These are phyloP conservation scores for Eurypyga helias DNA, from an alignment of 2,113 vertebrate species.

Conservation along the genomic window DNA sequence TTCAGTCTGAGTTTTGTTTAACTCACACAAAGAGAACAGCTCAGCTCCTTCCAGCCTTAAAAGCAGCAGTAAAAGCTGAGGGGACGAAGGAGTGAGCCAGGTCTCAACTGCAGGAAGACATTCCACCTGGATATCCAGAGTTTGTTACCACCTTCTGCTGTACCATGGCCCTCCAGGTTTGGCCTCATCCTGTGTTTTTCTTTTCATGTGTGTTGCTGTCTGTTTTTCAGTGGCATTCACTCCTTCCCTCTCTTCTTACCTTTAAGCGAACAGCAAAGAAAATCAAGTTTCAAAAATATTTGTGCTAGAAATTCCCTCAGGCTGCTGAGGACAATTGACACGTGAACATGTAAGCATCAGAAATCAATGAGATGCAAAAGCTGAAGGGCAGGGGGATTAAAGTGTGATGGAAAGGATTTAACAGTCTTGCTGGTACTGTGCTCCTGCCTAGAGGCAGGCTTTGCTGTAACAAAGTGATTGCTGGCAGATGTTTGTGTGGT, in stretches of 20 bases:
- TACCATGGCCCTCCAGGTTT: neutral
- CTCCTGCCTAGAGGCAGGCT: neutral
- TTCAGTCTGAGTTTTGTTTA: neutral
- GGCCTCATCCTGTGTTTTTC: neutral
- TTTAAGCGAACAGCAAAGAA: neutral
- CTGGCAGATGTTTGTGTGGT: neutral
- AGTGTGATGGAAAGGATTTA: neutral
- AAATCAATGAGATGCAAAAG: slow-evolving; percentile 9
- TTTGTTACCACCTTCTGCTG: neutral
- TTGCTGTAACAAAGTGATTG: neutral
- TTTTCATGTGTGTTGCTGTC: neutral
- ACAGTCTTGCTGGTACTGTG: neutral
- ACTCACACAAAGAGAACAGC: neutral
- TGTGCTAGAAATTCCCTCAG: neutral
- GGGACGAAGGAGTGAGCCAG: neutral
- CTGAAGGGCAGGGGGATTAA: slow-evolving; percentile 2
- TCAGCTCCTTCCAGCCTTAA: neutral
- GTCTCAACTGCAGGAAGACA: neutral
- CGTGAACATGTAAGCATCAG: neutral
- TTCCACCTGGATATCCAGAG: neutral
- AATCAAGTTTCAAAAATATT: neutral
- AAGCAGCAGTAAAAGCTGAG: neutral
- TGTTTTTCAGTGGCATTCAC: neutral
- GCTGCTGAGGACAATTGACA: neutral
- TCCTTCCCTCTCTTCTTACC: neutral